phyloP scores from a whole-genome alignment of 2,888 invertebrate genomes.

The Carterocephalus palaemon region DNA sequence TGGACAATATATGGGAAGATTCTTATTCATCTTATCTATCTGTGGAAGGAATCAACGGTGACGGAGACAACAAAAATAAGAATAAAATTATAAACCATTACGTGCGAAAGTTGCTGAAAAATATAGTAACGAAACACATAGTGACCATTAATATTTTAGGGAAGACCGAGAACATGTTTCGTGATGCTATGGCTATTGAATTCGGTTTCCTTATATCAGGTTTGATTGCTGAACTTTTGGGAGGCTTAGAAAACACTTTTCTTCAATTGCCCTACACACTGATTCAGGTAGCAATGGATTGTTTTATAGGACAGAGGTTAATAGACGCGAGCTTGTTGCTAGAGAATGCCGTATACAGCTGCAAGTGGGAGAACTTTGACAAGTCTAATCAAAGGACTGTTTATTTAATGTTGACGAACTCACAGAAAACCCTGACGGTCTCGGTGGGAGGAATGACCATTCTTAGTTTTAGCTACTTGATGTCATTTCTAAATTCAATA shows the following conservation, averaged over 20 bases:
- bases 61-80: not conserved
- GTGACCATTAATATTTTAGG: not conserved
- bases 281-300: conserved; percentile 49
- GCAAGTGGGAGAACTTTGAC: conserved; percentile 58
- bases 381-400: conserved; percentile 48
- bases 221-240: conserved; percentile 49
- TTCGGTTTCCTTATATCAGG: not conserved
- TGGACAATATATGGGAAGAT: conserved; percentile 42
- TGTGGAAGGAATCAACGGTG: not conserved
- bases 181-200: conserved; percentile 2
- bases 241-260: conserved; percentile 50
- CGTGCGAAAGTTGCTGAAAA: not conserved
- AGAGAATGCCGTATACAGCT: conserved; percentile 47
- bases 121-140: conserved; percentile 14
- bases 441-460: conserved; percentile 52
- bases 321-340: conserved; percentile 48
- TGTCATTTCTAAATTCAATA: conserved; percentile 46
- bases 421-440: conserved; percentile 49
- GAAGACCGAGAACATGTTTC: conserved; percentile 1
- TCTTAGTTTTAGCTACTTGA: conserved; percentile 46
- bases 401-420: conserved; percentile 45
- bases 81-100: conserved; percentile 5
- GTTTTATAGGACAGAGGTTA: conserved; percentile 50
- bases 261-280: conserved; percentile 47
- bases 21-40: conserved; percentile 26